phyloP scores from a whole-genome alignment of 2,888 invertebrate genomes.

The Drosophila hawaiiensis region DNA sequence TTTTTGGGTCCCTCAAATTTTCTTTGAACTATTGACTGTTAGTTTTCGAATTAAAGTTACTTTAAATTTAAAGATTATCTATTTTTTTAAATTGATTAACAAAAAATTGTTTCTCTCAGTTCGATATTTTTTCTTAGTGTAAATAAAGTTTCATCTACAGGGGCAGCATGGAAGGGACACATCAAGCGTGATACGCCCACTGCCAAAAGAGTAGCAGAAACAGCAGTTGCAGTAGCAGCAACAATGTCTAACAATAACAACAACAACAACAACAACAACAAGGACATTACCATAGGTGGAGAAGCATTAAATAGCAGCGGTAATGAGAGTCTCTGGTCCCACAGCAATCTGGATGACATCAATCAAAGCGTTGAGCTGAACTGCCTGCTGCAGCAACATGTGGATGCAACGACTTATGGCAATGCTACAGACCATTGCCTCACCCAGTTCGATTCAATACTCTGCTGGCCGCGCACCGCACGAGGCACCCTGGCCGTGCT shows the following conservation, averaged over 20 bases:
- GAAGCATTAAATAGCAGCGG: slow-evolving; percentile 46
- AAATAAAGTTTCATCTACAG: background rate
- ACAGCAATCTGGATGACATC: slow-evolving; percentile 76
- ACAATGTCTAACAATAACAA: slow-evolving; percentile 45
- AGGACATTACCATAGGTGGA: slow-evolving; percentile 24
- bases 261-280: slow-evolving; percentile 21
- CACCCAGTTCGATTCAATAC: slow-evolving; percentile 90
- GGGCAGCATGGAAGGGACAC: slow-evolving; percentile 6
- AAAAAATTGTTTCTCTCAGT: background rate
- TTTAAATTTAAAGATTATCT: background rate
- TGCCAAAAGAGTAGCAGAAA: background rate
- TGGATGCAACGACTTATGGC: slow-evolving; percentile 79
- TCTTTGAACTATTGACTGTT: background rate
- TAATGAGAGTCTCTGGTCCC: slow-evolving; percentile 54
- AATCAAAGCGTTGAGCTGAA: slow-evolving; percentile 83
- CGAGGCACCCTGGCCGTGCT: slow-evolving; percentile 89
- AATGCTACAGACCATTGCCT: slow-evolving; percentile 87
- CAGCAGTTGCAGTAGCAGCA: slow-evolving; percentile 16
- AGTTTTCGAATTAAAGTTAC: background rate
- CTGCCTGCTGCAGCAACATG: slow-evolving; percentile 83
- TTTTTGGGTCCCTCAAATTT: background rate
- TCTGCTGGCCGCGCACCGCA: slow-evolving; percentile 94
- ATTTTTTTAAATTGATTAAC: background rate
- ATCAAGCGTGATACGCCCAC: slow-evolving; percentile 15
- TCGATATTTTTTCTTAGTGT: background rate